phyloP scores from a whole-genome alignment of 2,797 vertebrate species.

The Enoplosus armatus region DNA sequence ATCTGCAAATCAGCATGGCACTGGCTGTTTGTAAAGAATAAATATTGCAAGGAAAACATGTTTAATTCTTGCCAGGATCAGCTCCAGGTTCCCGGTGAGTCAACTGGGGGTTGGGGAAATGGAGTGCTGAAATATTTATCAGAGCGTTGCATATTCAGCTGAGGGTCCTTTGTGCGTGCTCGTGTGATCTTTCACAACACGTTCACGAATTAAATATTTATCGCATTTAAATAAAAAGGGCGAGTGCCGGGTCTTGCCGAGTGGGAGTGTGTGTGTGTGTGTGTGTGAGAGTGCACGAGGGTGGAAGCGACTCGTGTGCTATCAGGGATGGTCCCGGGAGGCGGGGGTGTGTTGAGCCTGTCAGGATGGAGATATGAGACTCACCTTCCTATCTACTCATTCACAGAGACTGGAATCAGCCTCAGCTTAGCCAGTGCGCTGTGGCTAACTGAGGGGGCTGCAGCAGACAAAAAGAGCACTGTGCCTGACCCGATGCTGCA shows the following conservation, averaged over 20 bases:
- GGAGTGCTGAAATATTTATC: conserved; percentile 88
- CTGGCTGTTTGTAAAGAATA: conserved; percentile 78
- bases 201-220: conserved; percentile 89
- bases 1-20: conserved; percentile 47
- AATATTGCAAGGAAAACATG: conserved; percentile 84
- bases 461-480: conserved; percentile 44
- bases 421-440: conserved; percentile 54
- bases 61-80: conserved; percentile 84
- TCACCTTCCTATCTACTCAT: conserved; percentile 73
- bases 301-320: conserved; percentile 55
- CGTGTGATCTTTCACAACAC: conserved; percentile 87
- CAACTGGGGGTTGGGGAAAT: conserved; percentile 83
- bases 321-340: conserved; percentile 74
- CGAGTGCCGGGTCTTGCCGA: conserved; percentile 62
- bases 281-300: conserved; percentile 33
- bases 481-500: conserved; percentile 51
- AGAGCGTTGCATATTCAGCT: conserved; percentile 86
- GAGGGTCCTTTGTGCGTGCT: conserved; percentile 86
- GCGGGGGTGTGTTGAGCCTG: conserved; percentile 71
- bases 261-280: conserved; percentile 37
- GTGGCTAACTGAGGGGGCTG: conserved; percentile 58
- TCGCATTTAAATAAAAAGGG: conserved; percentile 87
- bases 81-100: conserved; percentile 82
- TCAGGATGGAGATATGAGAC: conserved; percentile 78
- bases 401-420: conserved; percentile 71